Evolutionary conservation across 1,140 invertebrate genomes (phyloP).

Genomic region (Megathymus violae): DNA sequence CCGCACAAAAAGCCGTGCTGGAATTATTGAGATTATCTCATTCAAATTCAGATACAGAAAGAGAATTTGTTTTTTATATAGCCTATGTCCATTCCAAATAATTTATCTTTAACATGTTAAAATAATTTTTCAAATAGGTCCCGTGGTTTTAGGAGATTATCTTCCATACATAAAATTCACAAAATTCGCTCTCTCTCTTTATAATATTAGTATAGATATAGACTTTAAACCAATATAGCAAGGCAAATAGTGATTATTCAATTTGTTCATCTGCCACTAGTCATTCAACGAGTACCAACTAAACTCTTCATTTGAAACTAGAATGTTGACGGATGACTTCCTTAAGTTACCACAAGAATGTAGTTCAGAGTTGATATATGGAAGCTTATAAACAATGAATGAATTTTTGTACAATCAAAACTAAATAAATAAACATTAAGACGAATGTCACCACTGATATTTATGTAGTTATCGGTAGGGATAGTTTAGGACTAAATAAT

Average conservation of each 20-base stretch:
- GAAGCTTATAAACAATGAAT: slow-evolving; percentile 41
- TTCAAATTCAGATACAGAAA: too few species aligned
- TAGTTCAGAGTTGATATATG: slow-evolving; percentile 36
- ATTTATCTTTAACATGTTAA: too few species aligned
- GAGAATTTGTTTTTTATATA: too few species aligned
- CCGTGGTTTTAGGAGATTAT: too few species aligned
- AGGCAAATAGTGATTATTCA: slow-evolving; percentile 32
- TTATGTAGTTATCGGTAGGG: slow-evolving; percentile 36
- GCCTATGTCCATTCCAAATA: too few species aligned
- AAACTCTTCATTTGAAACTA: slow-evolving; percentile 1
- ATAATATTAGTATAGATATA: too few species aligned
- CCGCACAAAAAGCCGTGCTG: too few species aligned
- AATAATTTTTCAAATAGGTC: too few species aligned
- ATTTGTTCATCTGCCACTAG: slow-evolving; percentile 8
- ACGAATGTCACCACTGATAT: slow-evolving; percentile 36
- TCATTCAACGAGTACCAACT: slow-evolving; percentile 1
- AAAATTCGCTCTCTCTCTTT: too few species aligned
- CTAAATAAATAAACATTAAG: slow-evolving; percentile 39
- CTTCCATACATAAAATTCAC: too few species aligned
- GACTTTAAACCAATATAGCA: slow-evolving; percentile 23
- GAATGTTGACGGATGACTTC: background rate
- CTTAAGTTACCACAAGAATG: slow-evolving; percentile 27
- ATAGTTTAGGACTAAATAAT: slow-evolving; percentile 20
- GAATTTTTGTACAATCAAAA: slow-evolving; percentile 44
- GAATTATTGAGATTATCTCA: too few species aligned